Evolutionary conservation across 23 tunicate genomes (phyloP).

Genomic region (Trididemnum miniatum): DNA sequence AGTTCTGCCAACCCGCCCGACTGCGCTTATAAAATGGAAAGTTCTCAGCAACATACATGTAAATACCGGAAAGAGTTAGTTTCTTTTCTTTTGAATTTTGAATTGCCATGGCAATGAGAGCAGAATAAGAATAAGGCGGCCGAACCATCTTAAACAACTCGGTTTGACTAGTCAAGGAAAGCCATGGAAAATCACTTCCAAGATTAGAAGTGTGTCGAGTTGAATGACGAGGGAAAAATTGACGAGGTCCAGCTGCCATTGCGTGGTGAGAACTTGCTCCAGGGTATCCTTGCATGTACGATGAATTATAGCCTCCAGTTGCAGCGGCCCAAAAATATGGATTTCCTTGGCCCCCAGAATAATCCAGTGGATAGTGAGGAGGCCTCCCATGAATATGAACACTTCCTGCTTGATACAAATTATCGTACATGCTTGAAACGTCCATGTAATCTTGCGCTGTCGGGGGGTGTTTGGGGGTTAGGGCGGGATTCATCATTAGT

Average conservation of each 20-base stretch:
- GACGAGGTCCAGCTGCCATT: constrained; percentile 47
- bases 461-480: constrained; percentile 64
- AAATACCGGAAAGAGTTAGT: constrained; percentile 90
- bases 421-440: constrained; percentile 82
- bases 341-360: constrained; percentile 55
- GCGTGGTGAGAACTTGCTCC: constrained; percentile 61
- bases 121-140: constrained; percentile 97
- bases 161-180: constrained; percentile 88
- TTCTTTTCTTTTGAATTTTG: constrained; percentile 98
- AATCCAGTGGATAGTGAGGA: constrained; percentile 83
- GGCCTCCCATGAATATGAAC: constrained; percentile 66
- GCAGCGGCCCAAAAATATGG: constrained; percentile 55
- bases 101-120: constrained; percentile 95
- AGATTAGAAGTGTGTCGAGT: constrained; percentile 48
- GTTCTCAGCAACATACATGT: constrained; percentile 94
- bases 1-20: constrained; percentile 98
- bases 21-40: constrained; percentile 96
- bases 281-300: constrained; percentile 75
- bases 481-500: constrained; percentile 73
- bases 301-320: constrained; percentile 66
- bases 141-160: constrained; percentile 97
- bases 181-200: constrained; percentile 89
- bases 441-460: constrained; percentile 87
- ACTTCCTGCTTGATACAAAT: constrained; percentile 78
- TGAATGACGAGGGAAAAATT: constrained; percentile 59